These are phyloP conservation scores for Odontocolon sp. DNA, from an alignment of 2,888 invertebrate species.

Conservation along the genomic window DNA sequence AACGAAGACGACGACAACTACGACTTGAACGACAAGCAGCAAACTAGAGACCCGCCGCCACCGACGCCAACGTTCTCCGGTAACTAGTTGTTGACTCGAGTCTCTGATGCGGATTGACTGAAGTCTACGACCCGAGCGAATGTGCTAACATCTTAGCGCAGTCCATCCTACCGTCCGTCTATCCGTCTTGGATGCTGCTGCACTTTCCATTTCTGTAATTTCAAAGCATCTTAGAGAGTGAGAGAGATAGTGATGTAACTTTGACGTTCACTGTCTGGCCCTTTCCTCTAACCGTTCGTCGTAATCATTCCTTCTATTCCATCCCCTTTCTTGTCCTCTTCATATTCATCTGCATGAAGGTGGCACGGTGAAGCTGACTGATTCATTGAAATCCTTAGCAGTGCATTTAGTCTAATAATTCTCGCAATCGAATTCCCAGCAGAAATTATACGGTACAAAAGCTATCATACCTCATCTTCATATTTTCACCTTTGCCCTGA, in stretches of 20 bases:
- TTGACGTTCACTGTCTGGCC: constrained; percentile 36
- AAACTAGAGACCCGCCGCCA: constrained; percentile 39
- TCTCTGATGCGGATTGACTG: constrained; percentile 68
- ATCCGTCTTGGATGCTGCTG: constrained; percentile 44
- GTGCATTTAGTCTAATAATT: no score
- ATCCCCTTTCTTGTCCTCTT: constrained; percentile 15
- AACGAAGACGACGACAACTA: constrained; percentile 49
- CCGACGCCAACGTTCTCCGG: constrained; percentile 63
- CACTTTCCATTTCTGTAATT: constrained; percentile 71
- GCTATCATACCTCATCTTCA: no score
- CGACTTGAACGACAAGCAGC: constrained; percentile 58
- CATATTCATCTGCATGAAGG: not conserved
- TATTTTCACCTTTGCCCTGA: no score
- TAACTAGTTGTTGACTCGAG: constrained; percentile 71
- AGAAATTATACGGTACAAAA: no score
- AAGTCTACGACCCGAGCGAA: constrained; percentile 60
- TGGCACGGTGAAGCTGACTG: no score
- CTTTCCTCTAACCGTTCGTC: constrained; percentile 26
- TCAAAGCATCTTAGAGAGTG: constrained; percentile 36
- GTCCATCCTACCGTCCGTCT: constrained; percentile 23
- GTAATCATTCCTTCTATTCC: constrained; percentile 4
- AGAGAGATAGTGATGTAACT: constrained; percentile 29
- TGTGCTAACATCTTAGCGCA: constrained; percentile 64
- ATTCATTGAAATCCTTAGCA: no score
- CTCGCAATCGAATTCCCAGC: no score